Evolutionary conservation across 2,797 vertebrate species (phyloP).

Genomic region (Masticophis lateralis): DNA sequence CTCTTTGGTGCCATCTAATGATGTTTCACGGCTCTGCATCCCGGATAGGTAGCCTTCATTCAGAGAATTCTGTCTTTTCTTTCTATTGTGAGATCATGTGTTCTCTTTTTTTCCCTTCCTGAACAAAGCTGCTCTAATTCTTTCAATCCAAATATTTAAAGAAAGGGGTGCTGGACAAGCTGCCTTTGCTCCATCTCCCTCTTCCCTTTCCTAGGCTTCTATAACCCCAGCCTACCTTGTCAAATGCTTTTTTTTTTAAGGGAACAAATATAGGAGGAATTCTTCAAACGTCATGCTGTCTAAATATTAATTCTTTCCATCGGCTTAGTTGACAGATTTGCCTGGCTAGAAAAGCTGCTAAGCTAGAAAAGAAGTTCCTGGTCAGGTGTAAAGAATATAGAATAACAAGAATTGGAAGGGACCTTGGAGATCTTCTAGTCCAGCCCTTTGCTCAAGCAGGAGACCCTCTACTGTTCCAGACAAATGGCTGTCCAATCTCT

Average conservation of each 20-base stretch:
- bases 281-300: not conserved
- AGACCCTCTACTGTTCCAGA: not conserved
- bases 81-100: not conserved
- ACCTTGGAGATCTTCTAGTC: not conserved
- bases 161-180: not conserved
- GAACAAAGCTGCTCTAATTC: not conserved
- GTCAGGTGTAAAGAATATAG: not conserved
- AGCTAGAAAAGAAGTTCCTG: not conserved
- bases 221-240: not conserved
- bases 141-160: not conserved
- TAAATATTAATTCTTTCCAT: not conserved
- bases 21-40: not conserved
- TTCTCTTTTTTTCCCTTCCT: not conserved
- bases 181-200: not conserved
- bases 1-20: not conserved
- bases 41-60: not conserved
- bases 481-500: not conserved
- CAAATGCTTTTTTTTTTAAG: not conserved
- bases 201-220: not conserved
- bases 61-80: not conserved
- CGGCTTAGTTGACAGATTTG: not conserved
- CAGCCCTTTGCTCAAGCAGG: not conserved
- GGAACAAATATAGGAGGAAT: not conserved
- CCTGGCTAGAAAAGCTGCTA: not conserved
- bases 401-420: not conserved